Evolutionary conservation across 1,140 invertebrate genomes (phyloP).

Genomic region (Diorhabda elongata): DNA sequence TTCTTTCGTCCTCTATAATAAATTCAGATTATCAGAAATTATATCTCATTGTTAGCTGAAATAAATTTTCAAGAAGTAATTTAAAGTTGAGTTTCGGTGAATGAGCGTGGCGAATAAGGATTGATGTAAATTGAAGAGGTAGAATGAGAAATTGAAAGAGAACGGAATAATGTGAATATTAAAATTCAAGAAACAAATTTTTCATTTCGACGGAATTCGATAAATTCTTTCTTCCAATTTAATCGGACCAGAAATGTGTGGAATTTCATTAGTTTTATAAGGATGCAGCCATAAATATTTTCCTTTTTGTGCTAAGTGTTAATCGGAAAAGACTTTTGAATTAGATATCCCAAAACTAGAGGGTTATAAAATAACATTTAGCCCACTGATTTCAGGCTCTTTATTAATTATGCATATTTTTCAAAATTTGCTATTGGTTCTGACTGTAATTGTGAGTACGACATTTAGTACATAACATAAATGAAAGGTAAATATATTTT

Average conservation of each 20-base stretch:
- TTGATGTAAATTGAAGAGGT: constrained; percentile 22
- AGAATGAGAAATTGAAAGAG: constrained; percentile 16
- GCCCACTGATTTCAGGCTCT: too few species aligned
- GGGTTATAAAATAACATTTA: too few species aligned
- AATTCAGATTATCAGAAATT: constrained; percentile 18
- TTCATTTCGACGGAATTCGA: constrained; percentile 17
- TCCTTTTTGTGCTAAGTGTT: constrained; percentile 2
- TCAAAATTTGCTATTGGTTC: too few species aligned
- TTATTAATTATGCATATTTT: too few species aligned
- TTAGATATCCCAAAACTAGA: not conserved
- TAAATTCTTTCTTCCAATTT: constrained; percentile 15
- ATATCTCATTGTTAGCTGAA: constrained; percentile 18
- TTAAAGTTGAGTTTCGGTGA: constrained; percentile 22
- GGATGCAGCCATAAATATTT: not conserved
- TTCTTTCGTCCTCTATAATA: constrained; percentile 9
- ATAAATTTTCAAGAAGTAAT: constrained; percentile 22
- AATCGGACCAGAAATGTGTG: constrained; percentile 11
- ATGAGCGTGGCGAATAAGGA: constrained; percentile 22
- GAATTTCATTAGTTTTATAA: constrained; percentile 4
- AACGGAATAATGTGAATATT: constrained; percentile 24
- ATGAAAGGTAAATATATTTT: too few species aligned
- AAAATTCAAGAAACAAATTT: constrained; percentile 24
- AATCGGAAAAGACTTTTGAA: not conserved
- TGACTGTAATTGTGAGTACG: too few species aligned
- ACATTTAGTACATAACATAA: too few species aligned